Base-by-base conservation (phyloP, 2,888 invertebrate species). In the Conistra vaccinii region DNA sequence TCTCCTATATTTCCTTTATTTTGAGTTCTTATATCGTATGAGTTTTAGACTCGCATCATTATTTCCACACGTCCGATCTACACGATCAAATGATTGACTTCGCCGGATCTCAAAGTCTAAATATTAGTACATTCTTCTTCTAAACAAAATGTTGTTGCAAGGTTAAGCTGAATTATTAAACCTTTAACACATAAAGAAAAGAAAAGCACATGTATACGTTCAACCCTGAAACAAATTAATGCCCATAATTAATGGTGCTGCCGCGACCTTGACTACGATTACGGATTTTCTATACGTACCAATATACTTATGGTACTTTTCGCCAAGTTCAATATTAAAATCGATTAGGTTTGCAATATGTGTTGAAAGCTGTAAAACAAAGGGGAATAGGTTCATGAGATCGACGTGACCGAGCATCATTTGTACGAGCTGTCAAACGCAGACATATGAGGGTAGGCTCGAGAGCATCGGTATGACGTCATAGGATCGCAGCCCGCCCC, bases 361-460 rank as follows among this genome's bases (percentile, higher is more conserved):
- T 76, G 78, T 72, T 81, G 79, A 85, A 83, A 85, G 67, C 81
- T 76, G 77, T 81, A 80, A 90, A 89, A 89, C 86, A 89, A 89
- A 86, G 83, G 82, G 62, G 81, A 81, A 83, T 83, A 80, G 85
- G 87, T 76, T 85, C 73, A 78, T 69, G 85, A 84, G 88, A 86
- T 87, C 77, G 81, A 83, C 83, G 81, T 85, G 88, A 85, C 83
- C 73, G 84, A 84, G 85, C 84, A 88, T 89, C 87, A 88, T 89
- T 90, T 89, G 89, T 90, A 86, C 76, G 84, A 84, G 81, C 89
- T 91, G 91, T 90, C 91, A 89, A 88, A 81, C 71, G 75, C 91
- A 91, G 87, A 84, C 85, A 78, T 86, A 88, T 87, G 89, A 89
- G 90, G 89, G 89, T 89, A 89, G 87, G 84, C 81, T 86, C 63